These are phyloP conservation scores for Mamestra configurata DNA, from an alignment of 1,140 invertebrate species.

Conservation along the genomic window DNA sequence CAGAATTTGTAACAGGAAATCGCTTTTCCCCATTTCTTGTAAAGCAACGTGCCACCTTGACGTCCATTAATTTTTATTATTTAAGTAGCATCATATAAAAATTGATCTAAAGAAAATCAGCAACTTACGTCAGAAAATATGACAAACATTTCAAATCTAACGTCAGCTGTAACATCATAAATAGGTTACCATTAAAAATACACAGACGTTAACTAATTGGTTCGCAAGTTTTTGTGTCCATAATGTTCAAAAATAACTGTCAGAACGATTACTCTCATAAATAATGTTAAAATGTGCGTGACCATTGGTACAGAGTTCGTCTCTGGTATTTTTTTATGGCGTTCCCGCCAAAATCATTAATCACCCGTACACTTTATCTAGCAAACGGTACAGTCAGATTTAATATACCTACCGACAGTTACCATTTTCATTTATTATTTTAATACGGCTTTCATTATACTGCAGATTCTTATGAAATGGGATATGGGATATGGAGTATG, in stretches of 20 bases:
- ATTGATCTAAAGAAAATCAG: neutral
- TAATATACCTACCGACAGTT: slow-evolving; percentile 37
- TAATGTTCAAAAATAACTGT: slow-evolving; percentile 12
- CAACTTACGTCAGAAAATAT: neutral
- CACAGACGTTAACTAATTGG: slow-evolving; percentile 25
- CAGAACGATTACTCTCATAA: slow-evolving; percentile 17
- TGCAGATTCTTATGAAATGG: neutral
- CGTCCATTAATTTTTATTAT: neutral
- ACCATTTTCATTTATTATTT: slow-evolving; percentile 44
- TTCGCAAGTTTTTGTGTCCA: neutral
- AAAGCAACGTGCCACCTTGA: neutral
- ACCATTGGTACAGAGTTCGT: slow-evolving; percentile 38
- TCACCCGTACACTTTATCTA: slow-evolving; percentile 27
- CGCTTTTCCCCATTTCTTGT: neutral
- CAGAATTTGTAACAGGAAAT: neutral
- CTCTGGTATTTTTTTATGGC: slow-evolving; percentile 36
- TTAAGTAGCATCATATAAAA: neutral
- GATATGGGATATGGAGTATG: too few species aligned
- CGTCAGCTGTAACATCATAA: slow-evolving; percentile 18
- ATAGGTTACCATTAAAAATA: slow-evolving; percentile 13
- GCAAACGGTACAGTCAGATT: slow-evolving; percentile 26
- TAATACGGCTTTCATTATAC: neutral
- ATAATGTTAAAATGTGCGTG: slow-evolving; percentile 27
- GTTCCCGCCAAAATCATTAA: slow-evolving; percentile 41
- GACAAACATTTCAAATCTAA: slow-evolving; percentile 6